A percentile compares a stretch with the other conserved stretches of the same genome.
These are phyloP conservation scores for Orestias chungarensis DNA, from an alignment of 2,797 vertebrate genomes.

Conservation along the genomic window DNA sequence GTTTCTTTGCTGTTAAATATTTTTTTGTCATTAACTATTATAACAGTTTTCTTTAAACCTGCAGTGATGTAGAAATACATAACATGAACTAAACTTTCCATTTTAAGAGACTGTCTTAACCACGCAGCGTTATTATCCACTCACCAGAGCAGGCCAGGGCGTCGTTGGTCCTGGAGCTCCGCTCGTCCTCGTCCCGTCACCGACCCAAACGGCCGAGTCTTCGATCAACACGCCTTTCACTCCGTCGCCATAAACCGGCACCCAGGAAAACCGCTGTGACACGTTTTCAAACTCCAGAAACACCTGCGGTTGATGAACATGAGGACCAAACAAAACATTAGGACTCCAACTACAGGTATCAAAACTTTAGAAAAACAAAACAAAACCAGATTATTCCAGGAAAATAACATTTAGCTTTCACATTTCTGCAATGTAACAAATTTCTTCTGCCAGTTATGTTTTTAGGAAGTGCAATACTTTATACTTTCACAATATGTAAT, in stretches of 20 bases:
- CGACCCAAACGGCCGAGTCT: constrained; percentile 93
- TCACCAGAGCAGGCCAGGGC: constrained; percentile 95
- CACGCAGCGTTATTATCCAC: constrained; percentile 48
- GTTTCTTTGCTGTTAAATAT: too few relatives aligned
- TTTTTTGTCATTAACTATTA: too few relatives aligned
- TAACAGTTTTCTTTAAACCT: too few relatives aligned
- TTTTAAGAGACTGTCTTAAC: not conserved
- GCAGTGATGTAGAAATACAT: not conserved
- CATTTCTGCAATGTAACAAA: not conserved
- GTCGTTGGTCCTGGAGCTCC: constrained; percentile 68
- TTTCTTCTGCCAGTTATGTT: not conserved
- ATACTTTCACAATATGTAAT: not conserved
- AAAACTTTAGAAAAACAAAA: not conserved
- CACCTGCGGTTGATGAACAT: constrained; percentile 78
- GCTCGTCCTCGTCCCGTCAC: constrained; percentile 77
- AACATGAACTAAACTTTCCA: not conserved
- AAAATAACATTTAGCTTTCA: too few relatives aligned
- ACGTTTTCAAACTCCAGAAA: constrained; percentile 96
- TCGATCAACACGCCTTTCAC: constrained; percentile 93
- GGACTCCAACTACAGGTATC: not conserved
- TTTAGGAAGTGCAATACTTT: too few relatives aligned
- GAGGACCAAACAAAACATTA: constrained; percentile 10
- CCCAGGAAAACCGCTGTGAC: constrained; percentile 92
- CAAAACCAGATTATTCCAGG: not conserved
- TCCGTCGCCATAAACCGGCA: constrained; percentile 93